phyloP scores from a whole-genome alignment of 2,888 invertebrate genomes.

The Tridacna gigas region DNA sequence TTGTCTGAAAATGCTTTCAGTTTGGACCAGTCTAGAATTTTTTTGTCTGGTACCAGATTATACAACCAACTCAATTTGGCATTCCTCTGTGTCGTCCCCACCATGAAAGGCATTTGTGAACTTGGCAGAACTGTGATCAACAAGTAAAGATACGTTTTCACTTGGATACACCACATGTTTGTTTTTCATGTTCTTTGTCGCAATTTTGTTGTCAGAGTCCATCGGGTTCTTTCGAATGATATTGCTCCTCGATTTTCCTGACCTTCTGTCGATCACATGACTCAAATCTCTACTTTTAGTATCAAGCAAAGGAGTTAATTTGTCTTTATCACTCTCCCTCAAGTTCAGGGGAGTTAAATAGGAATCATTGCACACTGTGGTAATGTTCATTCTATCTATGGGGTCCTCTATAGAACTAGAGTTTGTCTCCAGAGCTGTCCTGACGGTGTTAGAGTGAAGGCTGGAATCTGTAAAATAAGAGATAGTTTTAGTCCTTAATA shows the following conservation, averaged over 20 bases:
- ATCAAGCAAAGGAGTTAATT: conserved; percentile 16
- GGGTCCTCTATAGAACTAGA: not conserved
- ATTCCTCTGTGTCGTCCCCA: not conserved
- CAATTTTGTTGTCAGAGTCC: conserved; percentile 13
- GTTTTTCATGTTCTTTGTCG: conserved; percentile 39
- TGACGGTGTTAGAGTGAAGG: not conserved
- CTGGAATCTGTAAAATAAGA: not conserved
- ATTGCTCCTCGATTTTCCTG: not conserved
- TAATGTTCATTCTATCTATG: conserved; percentile 36
- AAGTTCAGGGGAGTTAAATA: conserved; percentile 42
- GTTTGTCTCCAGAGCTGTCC: not conserved
- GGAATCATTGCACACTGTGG: conserved; percentile 53
- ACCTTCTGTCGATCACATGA: not conserved
- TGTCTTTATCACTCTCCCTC: conserved; percentile 9
- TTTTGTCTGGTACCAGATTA: not conserved
- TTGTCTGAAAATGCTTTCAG: not conserved
- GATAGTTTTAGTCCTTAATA: too few relatives aligned
- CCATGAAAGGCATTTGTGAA: conserved; percentile 39
- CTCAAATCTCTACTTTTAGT: not conserved
- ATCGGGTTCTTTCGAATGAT: conserved; percentile 31
- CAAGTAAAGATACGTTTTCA: conserved; percentile 55
- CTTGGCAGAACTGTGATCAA: conserved; percentile 48
- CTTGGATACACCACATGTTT: conserved; percentile 54
- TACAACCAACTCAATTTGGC: conserved; percentile 11
- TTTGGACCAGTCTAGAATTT: not conserved